These are phyloP conservation scores for Neodon shergylaensis DNA, from an alignment of 2,113 vertebrate species.

Conservation along the genomic window DNA sequence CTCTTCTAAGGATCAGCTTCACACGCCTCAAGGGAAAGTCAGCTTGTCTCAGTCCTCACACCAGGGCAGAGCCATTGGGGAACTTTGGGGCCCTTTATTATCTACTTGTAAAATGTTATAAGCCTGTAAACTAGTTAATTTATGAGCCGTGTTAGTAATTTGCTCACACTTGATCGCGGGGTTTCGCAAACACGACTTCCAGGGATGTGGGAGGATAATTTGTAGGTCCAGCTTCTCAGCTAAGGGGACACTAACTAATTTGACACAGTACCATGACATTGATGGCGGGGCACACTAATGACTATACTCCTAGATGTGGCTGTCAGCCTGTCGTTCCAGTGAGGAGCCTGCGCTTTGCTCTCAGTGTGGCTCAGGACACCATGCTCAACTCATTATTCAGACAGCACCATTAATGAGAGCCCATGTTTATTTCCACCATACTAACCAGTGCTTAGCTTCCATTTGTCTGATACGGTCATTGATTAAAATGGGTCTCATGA, in stretches of 20 bases:
- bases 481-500: conserved; percentile 87
- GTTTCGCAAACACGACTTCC: conserved; percentile 83
- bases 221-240: conserved; percentile 83
- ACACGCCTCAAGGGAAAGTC: conserved; percentile 1
- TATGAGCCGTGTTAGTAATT: conserved; percentile 86
- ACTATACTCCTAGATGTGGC: conserved; percentile 77
- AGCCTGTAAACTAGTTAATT: conserved; percentile 86
- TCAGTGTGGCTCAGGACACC: conserved; percentile 73
- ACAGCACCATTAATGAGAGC: conserved; percentile 85
- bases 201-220: conserved; percentile 84
- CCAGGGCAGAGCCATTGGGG: conserved; percentile 50
- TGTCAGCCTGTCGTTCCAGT: conserved; percentile 84
- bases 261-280: conserved; percentile 83
- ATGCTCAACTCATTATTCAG: conserved; percentile 86
- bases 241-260: conserved; percentile 86
- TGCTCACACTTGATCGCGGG: conserved; percentile 83
- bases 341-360: conserved; percentile 79
- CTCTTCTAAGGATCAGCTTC: neutral
- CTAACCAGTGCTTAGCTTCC: conserved; percentile 79
- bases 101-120: conserved; percentile 87
- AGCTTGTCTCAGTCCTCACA: conserved; percentile 50
- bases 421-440: conserved; percentile 82
- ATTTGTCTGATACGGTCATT: conserved; percentile 85
- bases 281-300: conserved; percentile 85
- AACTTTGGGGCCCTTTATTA: conserved; percentile 82